phyloP scores from a whole-genome alignment of 2,888 invertebrate genomes.

The Branchellion lobata region DNA sequence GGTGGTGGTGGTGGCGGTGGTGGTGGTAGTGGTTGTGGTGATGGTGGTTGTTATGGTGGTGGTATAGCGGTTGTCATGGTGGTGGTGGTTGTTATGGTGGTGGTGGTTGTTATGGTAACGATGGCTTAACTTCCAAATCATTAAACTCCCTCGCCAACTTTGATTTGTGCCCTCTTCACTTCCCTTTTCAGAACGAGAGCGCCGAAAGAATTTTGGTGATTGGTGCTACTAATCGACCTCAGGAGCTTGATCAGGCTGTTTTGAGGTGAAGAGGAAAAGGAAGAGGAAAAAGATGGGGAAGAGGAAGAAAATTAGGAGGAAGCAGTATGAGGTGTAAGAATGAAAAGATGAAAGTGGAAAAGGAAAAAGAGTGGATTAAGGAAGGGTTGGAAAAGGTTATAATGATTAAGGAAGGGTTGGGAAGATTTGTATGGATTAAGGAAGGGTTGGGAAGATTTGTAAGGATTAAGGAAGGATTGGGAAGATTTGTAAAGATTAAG shows the following conservation, averaged over 20 bases:
- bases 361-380: no score
- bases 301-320: neutral
- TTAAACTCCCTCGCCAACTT: no score
- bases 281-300: neutral
- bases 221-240: slow-evolving; percentile 97
- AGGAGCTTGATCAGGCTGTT: slow-evolving; percentile 94
- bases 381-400: no score
- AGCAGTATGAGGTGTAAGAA: no score
- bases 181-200: slow-evolving; percentile 61
- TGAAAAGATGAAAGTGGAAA: no score
- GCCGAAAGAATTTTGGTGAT: slow-evolving; percentile 91
- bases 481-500: no score
- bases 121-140: no score
- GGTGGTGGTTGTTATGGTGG: neutral
- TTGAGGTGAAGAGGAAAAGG: slow-evolving; percentile 67
- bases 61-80: neutral
- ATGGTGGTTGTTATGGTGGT: neutral
- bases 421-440: no score
- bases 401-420: no score
- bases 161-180: no score
- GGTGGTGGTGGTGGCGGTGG: neutral
- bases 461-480: no score
- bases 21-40: neutral
- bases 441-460: no score
- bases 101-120: neutral